Conservation (phyloP, 2,888 invertebrate species). For the Gymnoscelis rufifasciata region DNA sequence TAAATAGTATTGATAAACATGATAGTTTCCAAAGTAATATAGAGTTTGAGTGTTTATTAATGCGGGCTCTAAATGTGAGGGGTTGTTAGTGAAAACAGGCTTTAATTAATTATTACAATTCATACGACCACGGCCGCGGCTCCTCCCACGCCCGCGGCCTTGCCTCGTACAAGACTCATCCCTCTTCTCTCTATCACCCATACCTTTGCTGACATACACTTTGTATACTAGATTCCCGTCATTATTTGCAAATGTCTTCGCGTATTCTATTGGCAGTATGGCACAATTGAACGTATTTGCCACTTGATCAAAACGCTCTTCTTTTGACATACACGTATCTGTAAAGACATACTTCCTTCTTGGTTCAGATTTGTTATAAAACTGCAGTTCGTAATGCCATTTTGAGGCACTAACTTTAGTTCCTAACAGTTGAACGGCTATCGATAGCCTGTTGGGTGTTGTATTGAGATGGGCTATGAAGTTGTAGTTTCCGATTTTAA, state of each 20-base stretch:
- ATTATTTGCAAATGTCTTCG: constrained; percentile 21
- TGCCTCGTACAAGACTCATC: neutral
- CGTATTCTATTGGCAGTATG: constrained; percentile 34
- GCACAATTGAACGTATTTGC: constrained; percentile 40
- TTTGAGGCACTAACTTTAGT: constrained; percentile 49
- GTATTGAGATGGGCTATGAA: constrained; percentile 49
- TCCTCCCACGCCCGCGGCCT: neutral
- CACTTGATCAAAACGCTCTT: constrained; percentile 35
- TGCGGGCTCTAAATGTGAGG: no score
- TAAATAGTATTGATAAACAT: no score
- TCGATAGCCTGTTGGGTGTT: constrained; percentile 37
- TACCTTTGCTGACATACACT: constrained; percentile 20
- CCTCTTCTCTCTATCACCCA: neutral
- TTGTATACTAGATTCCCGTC: constrained; percentile 22
- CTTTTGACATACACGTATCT: constrained; percentile 41
- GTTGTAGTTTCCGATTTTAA: constrained; percentile 41
- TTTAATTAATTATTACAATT: no score
- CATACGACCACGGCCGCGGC: constrained; percentile 3
- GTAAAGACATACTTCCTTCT: constrained; percentile 45
- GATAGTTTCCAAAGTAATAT: no score
- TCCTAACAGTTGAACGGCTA: constrained; percentile 51
- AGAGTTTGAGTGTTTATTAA: no score
- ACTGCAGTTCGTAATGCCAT: constrained; percentile 59
- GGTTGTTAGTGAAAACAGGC: no score
- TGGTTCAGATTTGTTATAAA: constrained; percentile 54